phyloP scores from a whole-genome alignment of 2,888 invertebrate genomes.

The Halocaridina rubra region DNA sequence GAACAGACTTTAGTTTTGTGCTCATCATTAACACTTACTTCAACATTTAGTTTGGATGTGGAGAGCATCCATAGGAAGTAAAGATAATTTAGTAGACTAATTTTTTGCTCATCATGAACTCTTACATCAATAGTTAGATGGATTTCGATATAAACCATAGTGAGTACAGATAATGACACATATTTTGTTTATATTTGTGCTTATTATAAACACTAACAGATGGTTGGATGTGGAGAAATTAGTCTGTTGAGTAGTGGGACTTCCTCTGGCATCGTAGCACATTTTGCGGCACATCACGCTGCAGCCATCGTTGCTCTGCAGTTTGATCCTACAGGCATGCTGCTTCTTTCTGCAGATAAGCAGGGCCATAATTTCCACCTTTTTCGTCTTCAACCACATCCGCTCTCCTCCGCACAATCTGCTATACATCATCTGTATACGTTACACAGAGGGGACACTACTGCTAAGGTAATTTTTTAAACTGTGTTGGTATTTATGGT shows the following conservation, averaged over 20 bases:
- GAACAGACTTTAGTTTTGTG: too few species aligned
- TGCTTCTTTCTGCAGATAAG: conserved; percentile 90
- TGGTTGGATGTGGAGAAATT: conserved; percentile 40
- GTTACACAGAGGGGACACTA: conserved; percentile 93
- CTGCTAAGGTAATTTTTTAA: conserved; percentile 83
- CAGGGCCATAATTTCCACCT: conserved; percentile 96
- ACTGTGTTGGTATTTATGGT: conserved; percentile 68
- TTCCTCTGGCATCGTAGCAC: conserved; percentile 44
- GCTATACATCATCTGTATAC: conserved; percentile 95
- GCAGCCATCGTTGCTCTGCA: conserved; percentile 85
- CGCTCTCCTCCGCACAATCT: conserved; percentile 85
- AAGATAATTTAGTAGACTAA: too few species aligned
- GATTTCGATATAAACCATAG: too few species aligned
- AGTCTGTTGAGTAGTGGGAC: conserved; percentile 33
- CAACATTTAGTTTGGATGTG: too few species aligned
- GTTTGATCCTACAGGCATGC: conserved; percentile 90
- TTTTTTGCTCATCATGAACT: too few species aligned
- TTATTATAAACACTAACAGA: too few species aligned
- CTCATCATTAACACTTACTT: too few species aligned
- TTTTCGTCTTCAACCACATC: conserved; percentile 93
- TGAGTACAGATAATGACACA: too few species aligned
- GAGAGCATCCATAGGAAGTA: too few species aligned
- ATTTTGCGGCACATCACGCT: conserved; percentile 66
- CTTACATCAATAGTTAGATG: too few species aligned
- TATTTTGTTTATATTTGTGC: too few species aligned